Base-by-base conservation (phyloP, 2,888 invertebrate species). In the Protodeltote pygarga region DNA sequence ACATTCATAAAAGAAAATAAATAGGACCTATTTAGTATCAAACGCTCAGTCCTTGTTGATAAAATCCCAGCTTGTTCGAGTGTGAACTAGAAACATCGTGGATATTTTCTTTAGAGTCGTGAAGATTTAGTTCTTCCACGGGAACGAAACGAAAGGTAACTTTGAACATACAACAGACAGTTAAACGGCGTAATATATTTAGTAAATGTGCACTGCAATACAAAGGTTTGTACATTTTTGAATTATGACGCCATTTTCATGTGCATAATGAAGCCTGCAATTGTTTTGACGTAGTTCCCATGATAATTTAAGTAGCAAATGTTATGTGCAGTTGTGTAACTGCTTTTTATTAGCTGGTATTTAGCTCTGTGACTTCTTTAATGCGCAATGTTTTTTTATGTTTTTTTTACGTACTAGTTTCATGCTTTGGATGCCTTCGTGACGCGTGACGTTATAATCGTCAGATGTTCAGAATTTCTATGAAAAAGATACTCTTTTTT, bases 121-220 rank as follows among this genome's bases (percentile, higher is more conserved):
- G 42, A 61, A 77, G 77, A 77, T 79, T 79, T 75, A 77, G 65
- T 57, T 73, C 51, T 48, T 63, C 65, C 58, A 58, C 38, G 17
- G 62, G 64, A 39, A 62, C 48, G 63, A 52, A 35, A 42, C 60
- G 59, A 59, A 49, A 60, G 46, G 45, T 46, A 37, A 46, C 64
- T 55, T 48, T 34, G 19, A 47, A 6, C 34, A 47, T 20, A 37
- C 27, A 40, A 33, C 29, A 29, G 29, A 27, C 29, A 47, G 38
- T 37, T 49, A 60, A 60, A 47, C 31, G 38, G 25, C 4, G 38
- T 31, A 42, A 34, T 61, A 29, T 46, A 59, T 59, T 59, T 21
- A 15, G 20, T 58, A 57, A 63, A 63, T 38, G 33, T 38, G 14
- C 23, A 14, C 15, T 38, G 25, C 38, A 34, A 29, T 19, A 55